Evolutionary conservation across 23 tunicate genomes (phyloP), one percentile per base, ranked within the genome.

Genomic region (Corella eumyota): DNA sequence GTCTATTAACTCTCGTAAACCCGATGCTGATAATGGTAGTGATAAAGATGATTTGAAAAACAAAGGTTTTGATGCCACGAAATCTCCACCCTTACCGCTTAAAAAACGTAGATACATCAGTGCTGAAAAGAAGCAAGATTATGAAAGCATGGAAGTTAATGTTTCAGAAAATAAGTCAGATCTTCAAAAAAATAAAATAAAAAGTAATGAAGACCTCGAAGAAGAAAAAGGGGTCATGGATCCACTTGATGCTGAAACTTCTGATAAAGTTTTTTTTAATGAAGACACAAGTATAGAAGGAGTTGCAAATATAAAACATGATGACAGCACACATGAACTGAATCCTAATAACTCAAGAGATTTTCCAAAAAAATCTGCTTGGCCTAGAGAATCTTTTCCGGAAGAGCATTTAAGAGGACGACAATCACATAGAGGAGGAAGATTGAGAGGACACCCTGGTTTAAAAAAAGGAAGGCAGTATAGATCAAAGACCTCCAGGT

Each of bases 61-160:
- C 60, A 77, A 38, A 47, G 32, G 23, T 2, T 83, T 75, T 1
- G 85, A 66, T 2, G 44, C 66, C 0, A 45, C 30, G 7, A 77
- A 65, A 44, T 85, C 95, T 19, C 95, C 95, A 36, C 60, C 94
- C 11, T 67, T 84, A 0, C 94, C 94, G 0, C 45, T 76, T 15
- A 84, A 84, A 30, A 84, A 84, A 47, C 59, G 94, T 17, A 62
- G 73, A 15, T 83, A 83, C 31, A 46, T 83, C 30, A 68, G 67
- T 60, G 44, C 71, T 2, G 67, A 49, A 4, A n/a, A n/a, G n/a
- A n/a, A n/a, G 49, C 34, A n/a, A n/a, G n/a, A n/a, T n/a, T n/a
- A n/a, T n/a, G n/a, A n/a, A n/a, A n/a, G n/a, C n/a, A n/a, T n/a
- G n/a, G n/a, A n/a, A n/a, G n/a, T n/a, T n/a, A n/a, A n/a, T n/a